phyloP scores from a whole-genome alignment of 1,140 invertebrate species.

The Eupristina koningsbergeri region DNA sequence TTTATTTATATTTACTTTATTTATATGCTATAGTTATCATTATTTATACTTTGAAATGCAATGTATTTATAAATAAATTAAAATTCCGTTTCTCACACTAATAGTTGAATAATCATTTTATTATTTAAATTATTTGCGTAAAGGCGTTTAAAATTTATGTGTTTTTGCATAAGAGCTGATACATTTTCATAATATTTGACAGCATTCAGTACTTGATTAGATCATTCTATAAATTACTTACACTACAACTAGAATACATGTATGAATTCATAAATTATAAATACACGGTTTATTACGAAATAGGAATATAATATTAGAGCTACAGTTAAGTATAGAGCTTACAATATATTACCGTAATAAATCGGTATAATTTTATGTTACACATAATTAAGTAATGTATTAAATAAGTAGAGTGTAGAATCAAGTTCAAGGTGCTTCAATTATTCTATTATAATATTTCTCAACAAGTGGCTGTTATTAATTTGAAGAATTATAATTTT shows the following conservation, averaged over 20 bases:
- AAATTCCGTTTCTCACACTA: no score
- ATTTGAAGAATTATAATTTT: no score
- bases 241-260: not conserved
- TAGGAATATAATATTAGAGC: not conserved
- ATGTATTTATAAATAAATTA: no score
- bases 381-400: not conserved
- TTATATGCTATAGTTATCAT: no score
- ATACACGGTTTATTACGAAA: not conserved
- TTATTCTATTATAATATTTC: not conserved
- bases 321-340: not conserved
- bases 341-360: not conserved
- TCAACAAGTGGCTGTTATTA: no score
- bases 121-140: no score
- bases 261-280: not conserved
- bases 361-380: not conserved
- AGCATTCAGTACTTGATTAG: not conserved
- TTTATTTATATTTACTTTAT: not conserved
- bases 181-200: no score
- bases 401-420: not conserved
- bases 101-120: no score
- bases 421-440: constrained; percentile 11
- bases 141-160: no score
- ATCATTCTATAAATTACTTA: not conserved
- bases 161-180: no score
- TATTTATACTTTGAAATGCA: no score